These are phyloP conservation scores for Geophilus truncorum DNA, from an alignment of 2,888 invertebrate genomes.

Conservation along the genomic window DNA sequence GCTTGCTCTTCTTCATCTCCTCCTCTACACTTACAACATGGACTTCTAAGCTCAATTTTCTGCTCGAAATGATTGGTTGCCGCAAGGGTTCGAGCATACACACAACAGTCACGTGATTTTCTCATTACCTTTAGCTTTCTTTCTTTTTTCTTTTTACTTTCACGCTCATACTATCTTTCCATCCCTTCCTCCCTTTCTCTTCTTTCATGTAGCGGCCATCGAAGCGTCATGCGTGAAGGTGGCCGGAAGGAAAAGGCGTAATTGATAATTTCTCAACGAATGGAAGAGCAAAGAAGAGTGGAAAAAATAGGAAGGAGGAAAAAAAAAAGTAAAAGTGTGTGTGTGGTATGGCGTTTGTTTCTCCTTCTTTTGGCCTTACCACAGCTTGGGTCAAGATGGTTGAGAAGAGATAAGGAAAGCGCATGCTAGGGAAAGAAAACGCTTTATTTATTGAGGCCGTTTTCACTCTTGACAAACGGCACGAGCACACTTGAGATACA, in stretches of 20 bases:
- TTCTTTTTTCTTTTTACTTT: neutral
- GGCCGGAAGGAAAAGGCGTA: conserved; percentile 16
- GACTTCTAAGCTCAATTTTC: neutral
- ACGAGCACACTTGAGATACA: conserved; percentile 9
- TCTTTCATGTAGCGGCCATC: neutral
- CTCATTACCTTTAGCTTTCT: neutral
- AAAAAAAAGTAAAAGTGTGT: neutral
- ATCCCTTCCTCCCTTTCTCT: neutral
- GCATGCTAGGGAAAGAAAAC: neutral
- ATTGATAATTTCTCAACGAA: conserved; percentile 16
- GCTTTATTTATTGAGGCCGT: conserved; percentile 7
- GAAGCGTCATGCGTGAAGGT: conserved; percentile 20
- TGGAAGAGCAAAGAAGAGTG: neutral
- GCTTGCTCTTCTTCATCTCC: neutral
- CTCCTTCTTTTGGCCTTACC: neutral
- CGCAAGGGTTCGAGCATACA: neutral
- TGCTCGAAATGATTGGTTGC: conserved; percentile 11
- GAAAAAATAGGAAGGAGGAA: neutral
- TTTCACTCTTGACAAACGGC: conserved; percentile 15
- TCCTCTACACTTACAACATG: neutral
- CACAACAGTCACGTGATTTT: conserved; percentile 8
- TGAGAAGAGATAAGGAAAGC: neutral
- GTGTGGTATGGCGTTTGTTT: neutral
- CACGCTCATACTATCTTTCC: neutral
- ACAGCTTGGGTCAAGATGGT: conserved; percentile 1